Percentiles rank a stretch among this genome's conserved stretches.
Evolutionary conservation across 1,140 invertebrate species (phyloP).

Genomic region (Hycleus phaleratus): DNA sequence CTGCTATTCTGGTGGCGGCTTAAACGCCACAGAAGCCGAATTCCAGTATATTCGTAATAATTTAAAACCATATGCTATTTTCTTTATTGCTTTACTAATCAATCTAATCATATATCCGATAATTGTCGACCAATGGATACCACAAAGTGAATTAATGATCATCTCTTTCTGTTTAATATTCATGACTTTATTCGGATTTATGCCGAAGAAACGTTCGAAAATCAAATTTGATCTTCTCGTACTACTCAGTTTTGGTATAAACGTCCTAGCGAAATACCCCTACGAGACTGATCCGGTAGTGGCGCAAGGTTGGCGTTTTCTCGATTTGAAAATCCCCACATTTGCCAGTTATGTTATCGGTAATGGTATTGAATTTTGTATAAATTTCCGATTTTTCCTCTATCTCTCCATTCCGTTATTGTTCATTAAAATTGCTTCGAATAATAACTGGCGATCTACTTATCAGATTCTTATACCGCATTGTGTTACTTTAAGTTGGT

Average conservation of each 20-base stretch:
- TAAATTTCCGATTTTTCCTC: conserved; percentile 66
- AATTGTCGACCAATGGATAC: conserved; percentile 66
- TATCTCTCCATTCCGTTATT: conserved; percentile 69
- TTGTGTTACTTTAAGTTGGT: conserved; percentile 79
- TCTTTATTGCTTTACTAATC: conserved; percentile 63
- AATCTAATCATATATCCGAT: conserved; percentile 71
- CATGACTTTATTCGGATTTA: conserved; percentile 64
- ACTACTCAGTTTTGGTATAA: conserved; percentile 68
- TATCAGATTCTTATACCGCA: conserved; percentile 74
- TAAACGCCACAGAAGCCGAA: conserved; percentile 70
- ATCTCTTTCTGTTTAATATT: conserved; percentile 64
- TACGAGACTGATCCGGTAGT: conserved; percentile 76
- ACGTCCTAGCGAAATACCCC: conserved; percentile 75
- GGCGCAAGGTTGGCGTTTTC: conserved; percentile 66
- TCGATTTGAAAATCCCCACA: conserved; percentile 70
- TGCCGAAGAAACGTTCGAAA: conserved; percentile 44
- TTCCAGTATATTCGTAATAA: conserved; percentile 76
- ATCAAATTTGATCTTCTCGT: conserved; percentile 62
- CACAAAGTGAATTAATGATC: conserved; percentile 74
- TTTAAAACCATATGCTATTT: conserved; percentile 68
- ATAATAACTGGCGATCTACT: conserved; percentile 67
- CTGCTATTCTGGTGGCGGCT: conserved; percentile 54
- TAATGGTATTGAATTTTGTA: conserved; percentile 77
- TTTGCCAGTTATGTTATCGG: conserved; percentile 72
- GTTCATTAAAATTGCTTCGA: conserved; percentile 61